phyloP scores from a whole-genome alignment of 2,797 vertebrate genomes.

The Acanthiza pusilla region DNA sequence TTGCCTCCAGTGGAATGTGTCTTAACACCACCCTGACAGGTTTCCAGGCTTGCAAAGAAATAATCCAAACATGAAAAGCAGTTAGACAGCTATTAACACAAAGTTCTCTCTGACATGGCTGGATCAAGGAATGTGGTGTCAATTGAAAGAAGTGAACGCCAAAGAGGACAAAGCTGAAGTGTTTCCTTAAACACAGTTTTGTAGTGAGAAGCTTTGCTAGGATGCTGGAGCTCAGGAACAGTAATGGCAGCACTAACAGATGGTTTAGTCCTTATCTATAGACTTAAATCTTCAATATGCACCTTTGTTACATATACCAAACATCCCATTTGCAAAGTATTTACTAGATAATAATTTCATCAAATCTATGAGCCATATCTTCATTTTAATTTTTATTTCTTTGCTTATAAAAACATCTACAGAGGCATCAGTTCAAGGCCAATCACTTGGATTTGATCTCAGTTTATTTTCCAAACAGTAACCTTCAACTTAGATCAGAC shows the following conservation, averaged over 20 bases:
- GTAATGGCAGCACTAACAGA: not conserved
- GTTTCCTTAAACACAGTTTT: not conserved
- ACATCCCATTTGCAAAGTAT: not conserved
- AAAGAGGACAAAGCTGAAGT: not conserved
- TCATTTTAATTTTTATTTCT: not conserved
- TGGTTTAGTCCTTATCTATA: not conserved
- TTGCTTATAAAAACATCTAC: not conserved
- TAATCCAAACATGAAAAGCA: not conserved
- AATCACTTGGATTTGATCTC: not conserved
- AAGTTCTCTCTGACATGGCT: not conserved
- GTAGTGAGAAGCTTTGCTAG: not conserved
- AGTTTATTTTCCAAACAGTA: slow-evolving; percentile 1
- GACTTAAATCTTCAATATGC: not conserved
- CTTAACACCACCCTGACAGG: not conserved
- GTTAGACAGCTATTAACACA: not conserved
- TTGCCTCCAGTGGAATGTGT: slow-evolving; percentile 7
- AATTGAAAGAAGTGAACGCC: not conserved
- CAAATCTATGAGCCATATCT: not conserved
- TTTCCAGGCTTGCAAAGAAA: not conserved
- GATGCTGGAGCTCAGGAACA: not conserved
- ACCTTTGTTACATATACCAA: not conserved
- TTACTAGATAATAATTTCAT: not conserved
- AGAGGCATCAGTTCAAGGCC: not conserved
- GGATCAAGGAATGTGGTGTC: not conserved
- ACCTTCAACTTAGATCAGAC: not conserved